Evolutionary conservation across 1,140 invertebrate species (phyloP), one percentile per base, ranked within the genome.

Genomic region (Augochlora pura): DNA sequence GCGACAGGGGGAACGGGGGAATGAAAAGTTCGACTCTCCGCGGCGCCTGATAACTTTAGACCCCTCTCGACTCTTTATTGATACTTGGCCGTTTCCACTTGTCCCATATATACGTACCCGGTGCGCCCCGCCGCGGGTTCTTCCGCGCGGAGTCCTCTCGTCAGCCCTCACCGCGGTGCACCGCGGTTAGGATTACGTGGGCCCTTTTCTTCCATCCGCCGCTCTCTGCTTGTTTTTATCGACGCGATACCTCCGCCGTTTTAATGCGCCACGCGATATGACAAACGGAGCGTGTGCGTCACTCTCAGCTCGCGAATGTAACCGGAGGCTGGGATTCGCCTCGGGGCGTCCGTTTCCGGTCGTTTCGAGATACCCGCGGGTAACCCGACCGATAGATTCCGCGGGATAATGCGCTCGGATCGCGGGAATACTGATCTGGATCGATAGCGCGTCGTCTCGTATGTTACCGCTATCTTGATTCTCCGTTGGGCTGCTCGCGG

Each of bases 1-100:
- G 0, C 32, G 27, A 7, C 1, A 10, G 21, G 25, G 6, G 0
- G 3, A 2, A n/a, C 9, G 38, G 52, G 59, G 62, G 76, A 70
- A 81, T 60, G 80, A 82, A 82, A 83, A 85, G 54, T 70, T 71
- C 27, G 74, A 74, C 77, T 66, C 68, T 59, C 75, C 39, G 21
- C 59, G 63, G 62, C n/a, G 18, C 46, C 64, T 78, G 84, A 86
- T 86, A 86, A 86, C 77, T 86, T 86, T 83, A 86, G 84, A 86
- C 83, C 77, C 82, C 77, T 73, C 80, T 65, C 42, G 72, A 65
- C 59, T 60, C 74, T 86, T 86, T 83, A 86, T 78, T 66, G 85
- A 83, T 81, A 78, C 80, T 86, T 72, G 60, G 46, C 57, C 66
- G 59, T 79, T 73, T 86, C 74, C 73, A 83, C 74, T 86, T 78